Conservation (phyloP, 1,140 invertebrate genomes). For the Drosophila chauvacae region DNA sequence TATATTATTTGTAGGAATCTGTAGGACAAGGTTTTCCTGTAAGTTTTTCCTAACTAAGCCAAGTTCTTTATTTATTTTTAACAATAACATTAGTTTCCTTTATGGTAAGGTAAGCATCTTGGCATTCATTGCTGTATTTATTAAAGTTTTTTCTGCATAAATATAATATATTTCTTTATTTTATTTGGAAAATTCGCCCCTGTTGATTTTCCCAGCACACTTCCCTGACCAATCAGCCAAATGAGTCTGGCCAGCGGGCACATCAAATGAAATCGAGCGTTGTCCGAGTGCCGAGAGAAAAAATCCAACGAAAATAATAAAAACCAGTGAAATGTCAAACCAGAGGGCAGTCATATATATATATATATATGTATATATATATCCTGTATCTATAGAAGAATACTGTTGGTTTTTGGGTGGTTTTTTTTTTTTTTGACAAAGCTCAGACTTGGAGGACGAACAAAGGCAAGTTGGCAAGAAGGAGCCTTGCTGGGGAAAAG, state of each 20-base stretch:
- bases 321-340: slow-evolving; percentile 61
- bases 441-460: slow-evolving; percentile 22
- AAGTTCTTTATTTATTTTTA: background rate
- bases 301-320: slow-evolving; percentile 11
- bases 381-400: background rate
- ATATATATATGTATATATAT: background rate
- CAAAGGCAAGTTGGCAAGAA: slow-evolving; percentile 20
- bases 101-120: no score
- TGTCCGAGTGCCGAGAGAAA: slow-evolving; percentile 17
- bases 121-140: no score
- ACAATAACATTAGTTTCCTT: no score
- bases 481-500: slow-evolving; percentile 16
- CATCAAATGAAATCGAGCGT: slow-evolving; percentile 80
- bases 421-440: slow-evolving; percentile 17
- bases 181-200: background rate
- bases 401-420: background rate
- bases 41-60: no score
- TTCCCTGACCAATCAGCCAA: slow-evolving; percentile 66
- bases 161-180: background rate
- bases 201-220: slow-evolving; percentile 9
- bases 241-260: slow-evolving; percentile 65
- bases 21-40: background rate
- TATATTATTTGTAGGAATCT: no score
- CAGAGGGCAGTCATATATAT: slow-evolving; percentile 12
- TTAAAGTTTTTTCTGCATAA: background rate